phyloP scores from a whole-genome alignment of 1,140 invertebrate species.

The Hylyphantes graminicola region DNA sequence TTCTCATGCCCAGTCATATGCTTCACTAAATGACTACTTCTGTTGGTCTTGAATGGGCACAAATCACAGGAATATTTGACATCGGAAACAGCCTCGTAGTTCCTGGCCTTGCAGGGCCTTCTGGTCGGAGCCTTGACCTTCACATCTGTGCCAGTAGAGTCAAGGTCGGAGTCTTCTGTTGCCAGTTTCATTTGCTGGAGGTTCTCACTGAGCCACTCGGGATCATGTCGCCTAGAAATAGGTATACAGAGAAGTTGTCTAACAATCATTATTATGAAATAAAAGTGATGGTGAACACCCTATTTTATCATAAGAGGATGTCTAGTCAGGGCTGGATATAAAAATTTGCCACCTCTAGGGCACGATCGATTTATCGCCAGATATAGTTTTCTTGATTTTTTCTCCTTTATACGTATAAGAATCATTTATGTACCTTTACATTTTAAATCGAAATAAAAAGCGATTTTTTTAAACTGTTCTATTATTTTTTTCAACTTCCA shows the following conservation, averaged over 20 bases:
- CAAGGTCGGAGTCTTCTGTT: constrained; percentile 26
- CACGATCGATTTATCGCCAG: too few relatives aligned
- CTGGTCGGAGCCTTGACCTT: not conserved
- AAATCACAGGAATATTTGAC: constrained; percentile 67
- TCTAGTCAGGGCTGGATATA: not conserved
- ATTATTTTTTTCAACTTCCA: too few relatives aligned
- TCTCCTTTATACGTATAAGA: too few relatives aligned
- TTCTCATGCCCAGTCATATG: constrained; percentile 66
- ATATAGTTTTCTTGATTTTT: too few relatives aligned
- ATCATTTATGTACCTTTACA: too few relatives aligned
- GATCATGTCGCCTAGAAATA: not conserved
- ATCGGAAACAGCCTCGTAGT: constrained; percentile 64
- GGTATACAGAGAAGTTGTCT: not conserved
- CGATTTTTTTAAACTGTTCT: too few relatives aligned
- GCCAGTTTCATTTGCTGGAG: constrained; percentile 48
- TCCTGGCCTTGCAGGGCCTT: constrained; percentile 56
- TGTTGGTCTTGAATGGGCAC: constrained; percentile 68
- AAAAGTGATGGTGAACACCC: not conserved
- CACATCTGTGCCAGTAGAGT: constrained; percentile 8
- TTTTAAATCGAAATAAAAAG: too few relatives aligned
- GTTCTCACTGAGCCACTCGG: constrained; percentile 40
- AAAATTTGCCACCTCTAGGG: too few relatives aligned
- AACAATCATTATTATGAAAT: not conserved
- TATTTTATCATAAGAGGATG: too few relatives aligned
- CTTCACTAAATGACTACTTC: constrained; percentile 67